A percentile compares a stretch with the other conserved stretches of the same genome.
Evolutionary conservation across 2,888 invertebrate genomes (phyloP).

Genomic region (Melikaiella ostensackeni): DNA sequence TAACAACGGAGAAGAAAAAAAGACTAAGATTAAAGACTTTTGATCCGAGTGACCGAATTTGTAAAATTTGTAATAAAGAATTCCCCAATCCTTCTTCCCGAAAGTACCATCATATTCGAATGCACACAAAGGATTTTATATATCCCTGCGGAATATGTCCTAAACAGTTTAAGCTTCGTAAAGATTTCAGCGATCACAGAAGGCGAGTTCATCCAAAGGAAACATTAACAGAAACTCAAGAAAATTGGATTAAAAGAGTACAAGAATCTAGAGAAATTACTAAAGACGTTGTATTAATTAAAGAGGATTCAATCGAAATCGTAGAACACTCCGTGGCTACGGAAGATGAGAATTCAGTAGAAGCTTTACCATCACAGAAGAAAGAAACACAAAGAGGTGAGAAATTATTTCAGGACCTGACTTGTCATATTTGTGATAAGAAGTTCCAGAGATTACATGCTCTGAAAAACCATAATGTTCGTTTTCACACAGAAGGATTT

Average conservation of each 20-base stretch:
- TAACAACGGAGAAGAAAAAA: not conserved
- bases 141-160: not conserved
- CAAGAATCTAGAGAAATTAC: not conserved
- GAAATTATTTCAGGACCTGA: conserved; percentile 47
- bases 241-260: not conserved
- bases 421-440: conserved; percentile 63
- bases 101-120: not conserved
- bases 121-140: not conserved
- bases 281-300: not conserved
- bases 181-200: not conserved
- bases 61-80: conserved; percentile 1
- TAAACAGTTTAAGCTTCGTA: not conserved
- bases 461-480: not conserved
- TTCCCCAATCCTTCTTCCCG: not conserved
- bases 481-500: not conserved
- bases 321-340: not conserved
- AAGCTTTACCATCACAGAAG: too few species aligned
- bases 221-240: not conserved
- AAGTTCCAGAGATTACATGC: not conserved
- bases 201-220: not conserved
- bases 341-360: not conserved
- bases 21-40: not conserved
- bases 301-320: not conserved
- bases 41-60: not conserved
- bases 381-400: too few species aligned